A percentile compares a stretch with the other conserved stretches of the same genome.
phyloP scores from a whole-genome alignment of 2,888 invertebrate species.

The Mesodorylaimus sp. region DNA sequence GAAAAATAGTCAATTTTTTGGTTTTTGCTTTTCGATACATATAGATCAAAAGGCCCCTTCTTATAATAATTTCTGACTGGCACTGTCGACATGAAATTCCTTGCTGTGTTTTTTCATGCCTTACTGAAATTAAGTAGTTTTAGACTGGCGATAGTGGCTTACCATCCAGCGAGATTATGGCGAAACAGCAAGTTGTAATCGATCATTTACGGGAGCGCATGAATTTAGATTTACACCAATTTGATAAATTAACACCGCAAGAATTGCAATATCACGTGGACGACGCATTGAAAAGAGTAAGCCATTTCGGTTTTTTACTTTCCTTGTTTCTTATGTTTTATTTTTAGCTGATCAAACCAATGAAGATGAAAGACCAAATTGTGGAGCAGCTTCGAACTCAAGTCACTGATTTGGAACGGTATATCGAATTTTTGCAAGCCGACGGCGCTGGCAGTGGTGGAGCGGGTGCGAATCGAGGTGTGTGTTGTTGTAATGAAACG shows the following conservation, averaged over 20 bases:
- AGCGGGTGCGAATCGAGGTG: neutral
- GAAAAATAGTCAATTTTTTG: too few relatives aligned
- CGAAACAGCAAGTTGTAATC: conserved; percentile 62
- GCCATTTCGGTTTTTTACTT: conserved; percentile 2
- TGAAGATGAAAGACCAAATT: conserved; percentile 86
- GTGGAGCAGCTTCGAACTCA: conserved; percentile 87
- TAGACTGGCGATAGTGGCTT: conserved; percentile 28
- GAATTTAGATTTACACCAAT: conserved; percentile 64
- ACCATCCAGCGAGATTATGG: conserved; percentile 47
- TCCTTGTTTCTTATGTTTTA: conserved; percentile 6
- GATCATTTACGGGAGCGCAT: conserved; percentile 66
- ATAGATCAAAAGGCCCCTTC: too few relatives aligned
- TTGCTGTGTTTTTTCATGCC: too few relatives aligned
- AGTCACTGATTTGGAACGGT: conserved; percentile 86
- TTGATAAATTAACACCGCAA: conserved; percentile 52
- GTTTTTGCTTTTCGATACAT: neutral
- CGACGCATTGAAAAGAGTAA: conserved; percentile 59
- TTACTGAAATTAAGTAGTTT: neutral
- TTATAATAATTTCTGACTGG: too few relatives aligned
- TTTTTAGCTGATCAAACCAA: conserved; percentile 60
- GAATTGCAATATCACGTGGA: conserved; percentile 73
- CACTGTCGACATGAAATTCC: too few relatives aligned
- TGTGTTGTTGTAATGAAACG: neutral
- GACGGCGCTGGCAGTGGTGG: conserved; percentile 11
- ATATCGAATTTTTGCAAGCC: conserved; percentile 80